phyloP scores from a whole-genome alignment of 2,113 vertebrate genomes.

The Symphodus melops region DNA sequence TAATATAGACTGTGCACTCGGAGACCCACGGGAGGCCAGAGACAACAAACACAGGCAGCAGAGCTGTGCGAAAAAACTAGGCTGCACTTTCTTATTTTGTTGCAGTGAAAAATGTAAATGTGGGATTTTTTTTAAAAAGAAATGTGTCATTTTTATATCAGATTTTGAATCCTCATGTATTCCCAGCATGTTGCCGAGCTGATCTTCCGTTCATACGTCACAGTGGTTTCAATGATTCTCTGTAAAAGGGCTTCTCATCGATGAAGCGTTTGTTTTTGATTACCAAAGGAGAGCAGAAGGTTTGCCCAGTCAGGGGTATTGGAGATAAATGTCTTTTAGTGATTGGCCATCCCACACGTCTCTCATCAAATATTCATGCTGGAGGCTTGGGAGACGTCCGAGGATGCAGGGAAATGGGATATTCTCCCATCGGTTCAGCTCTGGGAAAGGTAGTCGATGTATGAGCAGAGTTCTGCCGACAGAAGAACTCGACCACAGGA shows the following conservation, averaged over 20 bases:
- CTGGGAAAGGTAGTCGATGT: slow-evolving; percentile 51
- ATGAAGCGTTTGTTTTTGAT: slow-evolving; percentile 66
- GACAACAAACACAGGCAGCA: slow-evolving; percentile 10
- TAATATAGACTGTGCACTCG: slow-evolving; percentile 16
- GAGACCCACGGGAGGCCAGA: slow-evolving; percentile 30
- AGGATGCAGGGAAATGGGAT: slow-evolving; percentile 70
- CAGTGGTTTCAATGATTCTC: slow-evolving; percentile 19
- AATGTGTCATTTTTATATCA: slow-evolving; percentile 6
- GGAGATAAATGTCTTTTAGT: slow-evolving; percentile 85
- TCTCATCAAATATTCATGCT: slow-evolving; percentile 88
- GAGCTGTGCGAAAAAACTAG: slow-evolving; percentile 5
- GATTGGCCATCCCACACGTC: slow-evolving; percentile 74
- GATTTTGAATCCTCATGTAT: slow-evolving; percentile 22
- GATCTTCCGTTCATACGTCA: slow-evolving; percentile 34
- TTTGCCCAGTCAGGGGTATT: slow-evolving; percentile 79
- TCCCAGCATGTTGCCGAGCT: slow-evolving; percentile 21
- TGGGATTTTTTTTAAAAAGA: neutral
- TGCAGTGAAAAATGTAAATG: slow-evolving; percentile 5
- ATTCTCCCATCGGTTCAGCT: slow-evolving; percentile 49
- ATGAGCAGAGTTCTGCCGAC: slow-evolving; percentile 31
- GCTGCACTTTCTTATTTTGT: slow-evolving; percentile 2
- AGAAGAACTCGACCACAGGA: slow-evolving; percentile 16
- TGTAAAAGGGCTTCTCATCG: slow-evolving; percentile 37
- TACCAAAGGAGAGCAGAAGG: slow-evolving; percentile 42
- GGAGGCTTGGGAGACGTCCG: slow-evolving; percentile 78